Conservation (phyloP, 2,888 invertebrate genomes). For the Alsophila aescularia region DNA sequence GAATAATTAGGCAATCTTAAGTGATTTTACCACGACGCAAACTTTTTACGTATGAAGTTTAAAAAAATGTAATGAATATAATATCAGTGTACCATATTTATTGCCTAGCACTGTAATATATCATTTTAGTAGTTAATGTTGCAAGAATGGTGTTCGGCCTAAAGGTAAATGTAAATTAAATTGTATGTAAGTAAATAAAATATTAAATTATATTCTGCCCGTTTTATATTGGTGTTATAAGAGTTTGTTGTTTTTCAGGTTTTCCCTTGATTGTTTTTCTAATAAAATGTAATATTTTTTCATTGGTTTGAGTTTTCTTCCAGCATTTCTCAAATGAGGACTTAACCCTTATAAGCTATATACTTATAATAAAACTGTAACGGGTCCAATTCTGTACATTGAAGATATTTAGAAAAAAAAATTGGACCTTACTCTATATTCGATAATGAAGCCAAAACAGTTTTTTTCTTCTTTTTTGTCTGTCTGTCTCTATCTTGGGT, state of each 20-base stretch:
- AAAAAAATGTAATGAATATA: background rate
- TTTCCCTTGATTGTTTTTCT: slow-evolving; percentile 62
- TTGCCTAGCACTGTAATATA: slow-evolving; percentile 4
- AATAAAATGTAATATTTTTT: slow-evolving; percentile 60
- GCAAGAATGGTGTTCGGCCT: slow-evolving; percentile 39
- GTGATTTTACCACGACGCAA: too few relatives aligned
- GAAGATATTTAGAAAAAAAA: too few relatives aligned
- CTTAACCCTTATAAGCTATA: too few relatives aligned
- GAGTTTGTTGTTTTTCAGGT: slow-evolving; percentile 61
- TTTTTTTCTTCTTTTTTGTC: too few relatives aligned
- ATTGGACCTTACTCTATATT: too few relatives aligned
- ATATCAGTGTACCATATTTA: slow-evolving; percentile 4
- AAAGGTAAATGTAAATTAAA: slow-evolving; percentile 33
- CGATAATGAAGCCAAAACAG: too few relatives aligned
- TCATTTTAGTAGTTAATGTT: slow-evolving; percentile 16
- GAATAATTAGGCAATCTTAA: too few relatives aligned
- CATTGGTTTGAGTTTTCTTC: slow-evolving; percentile 33
- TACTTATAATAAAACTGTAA: too few relatives aligned
- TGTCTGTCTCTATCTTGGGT: too few relatives aligned
- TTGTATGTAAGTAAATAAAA: slow-evolving; percentile 54
- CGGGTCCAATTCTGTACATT: too few relatives aligned
- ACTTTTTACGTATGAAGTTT: too few relatives aligned
- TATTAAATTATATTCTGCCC: slow-evolving; percentile 52
- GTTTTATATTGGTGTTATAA: slow-evolving; percentile 55
- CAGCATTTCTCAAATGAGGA: background rate